These are phyloP conservation scores for Drosophila leontia DNA, from an alignment of 1,140 invertebrate species.

Conservation along the genomic window DNA sequence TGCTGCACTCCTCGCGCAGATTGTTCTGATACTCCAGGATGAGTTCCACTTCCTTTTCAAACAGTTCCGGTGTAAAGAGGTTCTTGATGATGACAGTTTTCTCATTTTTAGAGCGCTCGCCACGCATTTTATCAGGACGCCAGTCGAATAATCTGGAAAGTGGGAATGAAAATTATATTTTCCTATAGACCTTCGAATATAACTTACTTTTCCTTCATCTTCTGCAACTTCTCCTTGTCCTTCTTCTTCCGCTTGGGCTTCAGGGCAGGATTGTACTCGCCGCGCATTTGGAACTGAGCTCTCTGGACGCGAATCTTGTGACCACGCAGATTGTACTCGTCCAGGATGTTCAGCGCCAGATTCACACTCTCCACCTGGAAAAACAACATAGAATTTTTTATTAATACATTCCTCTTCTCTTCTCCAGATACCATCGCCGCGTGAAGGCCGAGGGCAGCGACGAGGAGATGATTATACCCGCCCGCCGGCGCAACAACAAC, in stretches of 20 bases:
- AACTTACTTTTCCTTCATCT: slow-evolving; percentile 95
- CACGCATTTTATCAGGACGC: slow-evolving; percentile 95
- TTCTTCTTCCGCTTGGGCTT: slow-evolving; percentile 97
- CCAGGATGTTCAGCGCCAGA: slow-evolving; percentile 95
- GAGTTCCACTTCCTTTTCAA: slow-evolving; percentile 94
- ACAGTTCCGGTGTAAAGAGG: slow-evolving; percentile 95
- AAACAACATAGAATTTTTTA: background rate
- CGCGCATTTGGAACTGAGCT: slow-evolving; percentile 98
- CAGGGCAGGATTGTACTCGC: slow-evolving; percentile 95
- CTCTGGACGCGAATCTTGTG: slow-evolving; percentile 94
- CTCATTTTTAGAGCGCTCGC: slow-evolving; percentile 94
- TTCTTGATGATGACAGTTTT: slow-evolving; percentile 97
- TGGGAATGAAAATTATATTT: background rate
- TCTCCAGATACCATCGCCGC: slow-evolving; percentile 67
- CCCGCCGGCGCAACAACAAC: slow-evolving; percentile 47
- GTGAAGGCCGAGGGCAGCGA: slow-evolving; percentile 76
- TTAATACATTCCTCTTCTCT: background rate
- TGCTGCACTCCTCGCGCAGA: slow-evolving; percentile 94
- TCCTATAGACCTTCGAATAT: too few species aligned
- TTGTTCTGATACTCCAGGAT: slow-evolving; percentile 97
- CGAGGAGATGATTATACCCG: slow-evolving; percentile 74
- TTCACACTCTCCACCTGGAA: slow-evolving; percentile 96
- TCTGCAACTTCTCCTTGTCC: slow-evolving; percentile 95
- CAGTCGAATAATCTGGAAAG: slow-evolving; percentile 95
- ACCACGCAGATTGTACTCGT: slow-evolving; percentile 93